Conservation (phyloP, 2,888 invertebrate species). For the Rhamphomyia laevipes region DNA sequence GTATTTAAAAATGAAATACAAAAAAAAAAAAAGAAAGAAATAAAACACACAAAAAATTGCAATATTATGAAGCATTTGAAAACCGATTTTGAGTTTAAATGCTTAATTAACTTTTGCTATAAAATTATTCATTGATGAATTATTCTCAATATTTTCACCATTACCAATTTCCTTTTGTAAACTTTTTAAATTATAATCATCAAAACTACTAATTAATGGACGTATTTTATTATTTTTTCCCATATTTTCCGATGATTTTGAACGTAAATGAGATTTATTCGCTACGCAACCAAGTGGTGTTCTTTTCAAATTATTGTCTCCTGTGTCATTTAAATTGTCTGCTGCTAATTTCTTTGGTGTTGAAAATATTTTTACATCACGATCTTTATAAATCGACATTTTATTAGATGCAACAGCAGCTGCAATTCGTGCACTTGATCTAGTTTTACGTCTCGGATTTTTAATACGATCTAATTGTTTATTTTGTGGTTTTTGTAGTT, state of each 20-base stretch:
- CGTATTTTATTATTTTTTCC: not conserved
- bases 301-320: not conserved
- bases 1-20: too few species aligned
- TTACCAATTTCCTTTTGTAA: too few species aligned
- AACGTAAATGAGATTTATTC: conserved; percentile 11
- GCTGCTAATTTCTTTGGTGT: conserved; percentile 2
- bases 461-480: conserved; percentile 7
- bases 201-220: too few species aligned
- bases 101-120: too few species aligned
- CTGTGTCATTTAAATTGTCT: not conserved
- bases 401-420: not conserved
- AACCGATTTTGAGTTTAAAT: too few species aligned
- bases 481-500: not conserved
- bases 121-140: too few species aligned
- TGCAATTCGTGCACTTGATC: not conserved
- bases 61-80: too few species aligned
- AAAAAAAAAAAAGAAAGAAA: too few species aligned
- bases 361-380: not conserved
- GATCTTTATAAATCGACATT: conserved; percentile 9
- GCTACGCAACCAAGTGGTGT: conserved; percentile 13
- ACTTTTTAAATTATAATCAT: too few species aligned
- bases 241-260: conserved; percentile 9
- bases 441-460: conserved; percentile 1
- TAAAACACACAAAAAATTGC: too few species aligned
- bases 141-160: too few species aligned